Conservation (phyloP, 2,797 vertebrate species). For the Pantherophis alleghaniensis region DNA sequence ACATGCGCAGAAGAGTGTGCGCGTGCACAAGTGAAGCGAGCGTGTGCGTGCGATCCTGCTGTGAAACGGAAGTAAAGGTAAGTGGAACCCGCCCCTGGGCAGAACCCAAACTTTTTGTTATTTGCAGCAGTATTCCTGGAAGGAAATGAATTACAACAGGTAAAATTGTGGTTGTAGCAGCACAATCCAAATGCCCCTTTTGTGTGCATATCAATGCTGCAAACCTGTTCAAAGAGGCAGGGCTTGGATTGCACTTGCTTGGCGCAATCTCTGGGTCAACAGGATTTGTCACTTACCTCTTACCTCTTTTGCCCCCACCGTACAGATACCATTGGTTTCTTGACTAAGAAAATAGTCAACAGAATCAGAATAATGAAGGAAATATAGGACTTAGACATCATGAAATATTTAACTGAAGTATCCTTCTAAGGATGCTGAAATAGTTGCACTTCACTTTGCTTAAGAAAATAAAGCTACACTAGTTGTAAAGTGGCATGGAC, state of each 20-base stretch:
- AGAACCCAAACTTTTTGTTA: neutral
- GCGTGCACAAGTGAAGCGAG: no score
- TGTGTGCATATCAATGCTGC: neutral
- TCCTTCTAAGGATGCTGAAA: neutral
- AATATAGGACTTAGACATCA: neutral
- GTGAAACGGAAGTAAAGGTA: no score
- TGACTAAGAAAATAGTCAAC: neutral
- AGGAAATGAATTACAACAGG: neutral
- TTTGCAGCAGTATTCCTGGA: neutral
- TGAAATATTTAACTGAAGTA: neutral
- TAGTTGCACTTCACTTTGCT: neutral
- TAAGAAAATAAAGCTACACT: neutral
- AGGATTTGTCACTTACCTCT: neutral
- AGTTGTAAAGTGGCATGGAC: neutral
- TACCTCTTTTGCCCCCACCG: neutral
- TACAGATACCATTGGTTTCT: neutral
- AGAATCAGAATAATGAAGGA: neutral
- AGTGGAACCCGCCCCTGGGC: neutral
- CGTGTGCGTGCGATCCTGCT: no score
- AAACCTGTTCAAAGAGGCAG: neutral
- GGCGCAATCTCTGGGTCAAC: no score
- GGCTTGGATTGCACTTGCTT: neutral
- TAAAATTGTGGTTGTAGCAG: neutral
- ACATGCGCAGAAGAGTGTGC: no score
- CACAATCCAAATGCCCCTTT: neutral